These are phyloP conservation scores for Drosophila quinaria DNA, from an alignment of 2,888 invertebrate species.

Conservation along the genomic window DNA sequence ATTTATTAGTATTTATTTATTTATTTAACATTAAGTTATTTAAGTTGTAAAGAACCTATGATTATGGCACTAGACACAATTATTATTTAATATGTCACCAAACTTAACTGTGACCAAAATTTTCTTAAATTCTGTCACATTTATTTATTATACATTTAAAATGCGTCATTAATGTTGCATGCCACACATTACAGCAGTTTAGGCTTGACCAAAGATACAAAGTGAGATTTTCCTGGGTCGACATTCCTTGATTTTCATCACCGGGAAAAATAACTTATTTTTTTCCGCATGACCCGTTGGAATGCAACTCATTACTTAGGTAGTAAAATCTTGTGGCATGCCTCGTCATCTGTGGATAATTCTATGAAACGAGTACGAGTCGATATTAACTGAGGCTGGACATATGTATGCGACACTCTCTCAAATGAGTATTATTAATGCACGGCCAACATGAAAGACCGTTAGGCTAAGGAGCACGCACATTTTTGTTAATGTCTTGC, in stretches of 20 bases:
- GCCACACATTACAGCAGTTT: slow-evolving; percentile 1
- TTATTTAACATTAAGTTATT: too few relatives aligned
- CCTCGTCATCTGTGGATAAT: slow-evolving; percentile 1
- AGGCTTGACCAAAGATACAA: not conserved
- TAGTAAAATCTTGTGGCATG: slow-evolving; percentile 9
- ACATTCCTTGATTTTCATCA: not conserved
- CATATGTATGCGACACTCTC: slow-evolving; percentile 42
- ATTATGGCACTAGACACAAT: too few relatives aligned
- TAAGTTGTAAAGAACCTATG: too few relatives aligned
- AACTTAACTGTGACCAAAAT: too few relatives aligned
- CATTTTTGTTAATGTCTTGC: slow-evolving; percentile 38
- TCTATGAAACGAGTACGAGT: not conserved
- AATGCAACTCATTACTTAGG: slow-evolving; percentile 22
- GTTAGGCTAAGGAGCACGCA: slow-evolving; percentile 28
- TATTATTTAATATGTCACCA: too few relatives aligned
- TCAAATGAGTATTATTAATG: slow-evolving; percentile 54
- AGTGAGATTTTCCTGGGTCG: slow-evolving; percentile 4
- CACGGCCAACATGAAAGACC: slow-evolving; percentile 28
- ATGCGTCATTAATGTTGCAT: not conserved
- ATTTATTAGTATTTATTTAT: too few relatives aligned
- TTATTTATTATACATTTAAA: not conserved
- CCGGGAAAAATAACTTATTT: slow-evolving; percentile 1
- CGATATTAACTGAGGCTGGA: slow-evolving; percentile 9
- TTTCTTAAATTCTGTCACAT: not conserved
- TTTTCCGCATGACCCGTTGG: slow-evolving; percentile 1